Base-by-base conservation (phyloP, 2,888 invertebrate genomes). In the Drosophila testacea region DNA sequence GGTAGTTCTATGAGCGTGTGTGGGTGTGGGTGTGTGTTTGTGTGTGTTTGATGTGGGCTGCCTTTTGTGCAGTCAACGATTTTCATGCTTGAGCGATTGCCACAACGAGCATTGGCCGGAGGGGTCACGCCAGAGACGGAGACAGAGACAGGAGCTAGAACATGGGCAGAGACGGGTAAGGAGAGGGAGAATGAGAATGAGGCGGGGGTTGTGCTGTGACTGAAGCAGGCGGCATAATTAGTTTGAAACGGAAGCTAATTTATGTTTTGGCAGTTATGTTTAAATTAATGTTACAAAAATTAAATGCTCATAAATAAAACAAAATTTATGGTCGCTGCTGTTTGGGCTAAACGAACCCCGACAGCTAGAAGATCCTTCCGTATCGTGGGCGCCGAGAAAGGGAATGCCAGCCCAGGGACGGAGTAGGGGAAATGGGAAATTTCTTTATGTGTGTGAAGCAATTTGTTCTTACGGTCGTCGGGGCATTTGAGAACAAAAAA, bases 231-330 rank as follows among this genome's bases (percentile, higher is more conserved):
- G 69, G 74, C 81, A 90, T 90, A 87, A 89, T 90, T 91, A 91
- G 90, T 89, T 76, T 85, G 84, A 90, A 89, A 90, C 89, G 88
- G 90, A 88, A 90, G 90, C 90, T 91, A 91, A 91, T 91, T 91
- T 91, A 90, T 91, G 90, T 91, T 91, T 90, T 90, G 91, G 89
- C 91, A 91, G 91, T 91, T 91, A 89, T 91, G 90, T 84, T 89
- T 89, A 87, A 90, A 91, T 90, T 90, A 90, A 91, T 91, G 91
- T 89, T 88, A 90, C 83, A 89, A 83, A 90, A 90, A 91, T 91
- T 90, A 91, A 91, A 89, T 90, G 84, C 84, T 83, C 82, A 89
- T 90, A 88, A 90, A 88, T 89, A 89, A 89, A 86, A 81, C 70
- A 54, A 65, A 88, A 86, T 88, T 86, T 86, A 88, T 86, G 82